These are phyloP conservation scores for Drosophila obscura DNA, from an alignment of 1,140 invertebrate species.

Conservation along the genomic window DNA sequence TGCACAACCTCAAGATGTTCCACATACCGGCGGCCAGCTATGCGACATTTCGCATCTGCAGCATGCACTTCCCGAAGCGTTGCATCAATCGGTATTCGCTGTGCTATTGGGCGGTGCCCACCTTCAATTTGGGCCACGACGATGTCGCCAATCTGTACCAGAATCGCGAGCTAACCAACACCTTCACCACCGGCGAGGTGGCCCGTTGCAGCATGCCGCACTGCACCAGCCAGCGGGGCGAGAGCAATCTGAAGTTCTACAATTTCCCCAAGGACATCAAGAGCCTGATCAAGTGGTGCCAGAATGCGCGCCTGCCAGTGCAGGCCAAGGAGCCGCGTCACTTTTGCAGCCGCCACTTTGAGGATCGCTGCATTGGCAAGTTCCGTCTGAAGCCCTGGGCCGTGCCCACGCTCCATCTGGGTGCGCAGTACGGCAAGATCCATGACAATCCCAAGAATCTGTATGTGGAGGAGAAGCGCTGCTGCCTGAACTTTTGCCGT, in stretches of 20 bases:
- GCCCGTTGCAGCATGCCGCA: slow-evolving; percentile 80
- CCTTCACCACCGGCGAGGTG: slow-evolving; percentile 74
- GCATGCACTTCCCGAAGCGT: slow-evolving; percentile 80
- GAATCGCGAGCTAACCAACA: slow-evolving; percentile 76
- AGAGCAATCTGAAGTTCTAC: slow-evolving; percentile 79
- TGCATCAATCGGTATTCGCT: slow-evolving; percentile 79
- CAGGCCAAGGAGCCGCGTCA: slow-evolving; percentile 77
- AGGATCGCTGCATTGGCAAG: slow-evolving; percentile 79
- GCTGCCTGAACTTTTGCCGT: slow-evolving; percentile 74
- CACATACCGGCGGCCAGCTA: slow-evolving; percentile 68
- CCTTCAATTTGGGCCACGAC: slow-evolving; percentile 78
- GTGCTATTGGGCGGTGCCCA: slow-evolving; percentile 81
- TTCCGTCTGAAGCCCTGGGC: slow-evolving; percentile 80
- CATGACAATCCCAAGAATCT: slow-evolving; percentile 78
- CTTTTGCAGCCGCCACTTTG: slow-evolving; percentile 78
- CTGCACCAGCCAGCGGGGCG: slow-evolving; percentile 72
- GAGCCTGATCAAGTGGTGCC: slow-evolving; percentile 79
- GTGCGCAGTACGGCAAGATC: slow-evolving; percentile 75
- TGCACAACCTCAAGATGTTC: slow-evolving; percentile 79
- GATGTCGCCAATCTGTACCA: slow-evolving; percentile 81
- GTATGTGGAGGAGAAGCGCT: slow-evolving; percentile 77
- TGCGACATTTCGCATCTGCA: slow-evolving; percentile 70
- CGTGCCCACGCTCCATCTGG: slow-evolving; percentile 74
- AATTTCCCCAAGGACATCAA: slow-evolving; percentile 81
- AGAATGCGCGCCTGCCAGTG: slow-evolving; percentile 75